A percentile compares a stretch with the other conserved stretches of the same genome.
Conservation (phyloP, 2,113 vertebrate species). For the Hassar affinis region DNA sequence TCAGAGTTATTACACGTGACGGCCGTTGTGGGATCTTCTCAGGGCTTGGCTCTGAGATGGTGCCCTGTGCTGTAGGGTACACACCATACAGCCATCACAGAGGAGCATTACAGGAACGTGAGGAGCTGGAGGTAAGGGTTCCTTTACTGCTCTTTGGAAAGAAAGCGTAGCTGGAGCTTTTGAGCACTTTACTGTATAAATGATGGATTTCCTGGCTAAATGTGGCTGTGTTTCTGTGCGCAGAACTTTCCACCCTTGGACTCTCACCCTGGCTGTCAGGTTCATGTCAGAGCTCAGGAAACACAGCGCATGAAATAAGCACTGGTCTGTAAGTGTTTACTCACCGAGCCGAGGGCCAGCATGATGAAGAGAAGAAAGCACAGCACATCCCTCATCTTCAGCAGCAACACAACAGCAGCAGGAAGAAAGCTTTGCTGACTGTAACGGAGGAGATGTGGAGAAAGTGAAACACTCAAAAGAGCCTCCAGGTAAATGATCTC, state of each 20-base stretch:
- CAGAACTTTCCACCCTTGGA: not conserved
- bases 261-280: not conserved
- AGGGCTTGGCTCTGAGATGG: not conserved
- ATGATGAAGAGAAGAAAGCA: not conserved
- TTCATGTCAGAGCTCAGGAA: not conserved
- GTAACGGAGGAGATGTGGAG: not conserved
- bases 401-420: not conserved
- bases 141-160: not conserved
- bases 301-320: not conserved
- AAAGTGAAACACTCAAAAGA: not conserved
- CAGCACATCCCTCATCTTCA: constrained; percentile 10
- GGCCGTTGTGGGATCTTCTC: too few species aligned
- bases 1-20: too few species aligned
- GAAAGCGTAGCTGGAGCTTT: not conserved
- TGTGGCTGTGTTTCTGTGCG: not conserved
- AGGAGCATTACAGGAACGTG: not conserved
- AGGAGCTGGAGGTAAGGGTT: not conserved
- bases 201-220: not conserved
- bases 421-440: not conserved
- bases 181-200: not conserved
- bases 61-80: not conserved
- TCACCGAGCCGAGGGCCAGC: not conserved
- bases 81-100: too few species aligned
- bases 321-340: not conserved
- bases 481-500: not conserved